A percentile compares a stretch with the other conserved stretches of the same genome.
Evolutionary conservation across 2,888 invertebrate genomes (phyloP).

Genomic region (Omphaloscelis lunosa): DNA sequence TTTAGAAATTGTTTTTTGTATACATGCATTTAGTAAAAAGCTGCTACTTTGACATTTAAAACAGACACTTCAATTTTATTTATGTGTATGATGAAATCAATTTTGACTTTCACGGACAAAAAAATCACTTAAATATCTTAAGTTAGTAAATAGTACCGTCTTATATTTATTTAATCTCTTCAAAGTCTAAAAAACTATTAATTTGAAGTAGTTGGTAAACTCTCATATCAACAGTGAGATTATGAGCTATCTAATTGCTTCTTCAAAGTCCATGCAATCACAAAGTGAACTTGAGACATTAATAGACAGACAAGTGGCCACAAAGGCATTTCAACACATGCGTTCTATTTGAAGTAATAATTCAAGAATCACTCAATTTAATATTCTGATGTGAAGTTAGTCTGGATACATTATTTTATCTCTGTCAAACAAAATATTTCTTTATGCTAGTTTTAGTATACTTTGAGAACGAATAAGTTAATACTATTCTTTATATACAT

Average conservation of each 20-base stretch:
- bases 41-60: too few species aligned
- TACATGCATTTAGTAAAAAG: too few species aligned
- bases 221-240: not conserved
- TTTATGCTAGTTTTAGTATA: not conserved
- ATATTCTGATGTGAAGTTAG: not conserved
- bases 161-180: too few species aligned
- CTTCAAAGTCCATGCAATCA: not conserved
- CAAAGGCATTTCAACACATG: not conserved
- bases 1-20: too few species aligned
- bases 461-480: not conserved
- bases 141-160: not conserved
- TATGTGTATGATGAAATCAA: not conserved
- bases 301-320: not conserved
- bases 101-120: not conserved
- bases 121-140: not conserved
- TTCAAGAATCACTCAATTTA: not conserved
- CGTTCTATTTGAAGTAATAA: not conserved
- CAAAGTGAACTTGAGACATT: constrained; percentile 19
- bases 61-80: too few species aligned
- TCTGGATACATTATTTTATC: not conserved
- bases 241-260: constrained; percentile 3
- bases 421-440: not conserved
- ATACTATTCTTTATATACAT: not conserved
- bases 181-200: constrained; percentile 22
- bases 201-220: constrained; percentile 1